Percentiles rank a stretch among this genome's conserved stretches.
These are phyloP conservation scores for Tragopan temminckii DNA, from an alignment of 2,797 vertebrate genomes.

Conservation along the genomic window DNA sequence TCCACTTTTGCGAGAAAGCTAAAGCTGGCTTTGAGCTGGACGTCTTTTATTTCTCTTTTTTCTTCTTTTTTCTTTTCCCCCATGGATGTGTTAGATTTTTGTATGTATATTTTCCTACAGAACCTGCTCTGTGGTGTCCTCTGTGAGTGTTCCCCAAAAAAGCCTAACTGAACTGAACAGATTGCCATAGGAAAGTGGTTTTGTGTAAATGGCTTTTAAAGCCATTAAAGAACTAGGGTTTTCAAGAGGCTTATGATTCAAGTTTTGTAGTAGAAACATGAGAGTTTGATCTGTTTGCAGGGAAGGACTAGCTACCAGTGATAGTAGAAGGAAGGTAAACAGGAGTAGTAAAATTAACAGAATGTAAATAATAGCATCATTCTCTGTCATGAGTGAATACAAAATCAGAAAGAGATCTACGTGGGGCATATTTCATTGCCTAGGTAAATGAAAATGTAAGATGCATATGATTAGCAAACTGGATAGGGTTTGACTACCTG, in stretches of 20 bases:
- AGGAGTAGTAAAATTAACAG: background rate
- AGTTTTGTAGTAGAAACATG: background rate
- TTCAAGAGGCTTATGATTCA: background rate
- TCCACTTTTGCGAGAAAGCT: background rate
- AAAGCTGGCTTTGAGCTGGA: background rate
- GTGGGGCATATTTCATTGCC: background rate
- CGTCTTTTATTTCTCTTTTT: background rate
- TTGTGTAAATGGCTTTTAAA: background rate
- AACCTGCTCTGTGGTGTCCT: background rate
- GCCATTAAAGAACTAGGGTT: background rate
- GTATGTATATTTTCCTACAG: rapidly evolving
- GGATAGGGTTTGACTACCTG: background rate
- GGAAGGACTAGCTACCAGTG: rapidly evolving
- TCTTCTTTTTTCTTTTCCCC: background rate
- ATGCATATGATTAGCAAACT: background rate
- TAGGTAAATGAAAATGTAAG: background rate
- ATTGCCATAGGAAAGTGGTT: background rate
- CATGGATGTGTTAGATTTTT: background rate
- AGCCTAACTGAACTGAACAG: background rate
- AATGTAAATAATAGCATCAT: background rate
- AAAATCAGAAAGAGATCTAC: background rate
- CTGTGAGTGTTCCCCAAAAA: background rate
- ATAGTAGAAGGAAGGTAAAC: background rate
- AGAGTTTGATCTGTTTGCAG: background rate
- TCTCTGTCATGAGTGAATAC: background rate